phyloP scores from a whole-genome alignment of 2,797 vertebrate genomes.

The Ctenosaura bakeri region DNA sequence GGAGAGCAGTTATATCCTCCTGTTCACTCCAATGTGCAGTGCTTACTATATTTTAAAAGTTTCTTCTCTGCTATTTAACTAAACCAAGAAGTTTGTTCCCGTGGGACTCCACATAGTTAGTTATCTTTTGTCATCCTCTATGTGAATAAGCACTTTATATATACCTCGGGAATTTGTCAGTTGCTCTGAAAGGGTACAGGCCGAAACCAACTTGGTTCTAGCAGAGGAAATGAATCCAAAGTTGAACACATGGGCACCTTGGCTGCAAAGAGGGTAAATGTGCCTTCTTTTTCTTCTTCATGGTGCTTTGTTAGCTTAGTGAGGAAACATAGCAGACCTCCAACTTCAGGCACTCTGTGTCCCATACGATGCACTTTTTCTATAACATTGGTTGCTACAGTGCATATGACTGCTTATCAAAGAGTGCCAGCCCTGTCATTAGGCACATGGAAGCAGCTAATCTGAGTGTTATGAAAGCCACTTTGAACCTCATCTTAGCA shows the following conservation, averaged over 20 bases:
- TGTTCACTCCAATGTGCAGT: neutral
- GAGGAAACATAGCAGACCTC: neutral
- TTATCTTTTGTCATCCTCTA: neutral
- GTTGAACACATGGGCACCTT: neutral
- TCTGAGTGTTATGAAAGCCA: too few relatives aligned
- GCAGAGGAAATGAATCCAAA: neutral
- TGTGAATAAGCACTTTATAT: neutral
- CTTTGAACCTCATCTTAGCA: too few relatives aligned
- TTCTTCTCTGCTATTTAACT: neutral
- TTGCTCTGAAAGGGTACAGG: neutral
- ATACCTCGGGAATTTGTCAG: neutral
- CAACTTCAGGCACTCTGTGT: neutral
- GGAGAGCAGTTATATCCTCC: neutral
- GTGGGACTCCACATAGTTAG: neutral
- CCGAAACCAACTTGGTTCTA: neutral
- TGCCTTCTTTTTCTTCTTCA: neutral
- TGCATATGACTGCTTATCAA: neutral
- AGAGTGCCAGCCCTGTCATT: too few relatives aligned
- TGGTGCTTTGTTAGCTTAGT: neutral
- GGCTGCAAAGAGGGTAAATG: neutral
- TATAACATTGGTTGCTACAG: neutral
- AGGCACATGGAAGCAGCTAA: too few relatives aligned
- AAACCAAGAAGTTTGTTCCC: neutral
- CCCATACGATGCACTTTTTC: neutral
- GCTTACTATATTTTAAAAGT: neutral